These are phyloP conservation scores for Phoebastria nigripes DNA, from an alignment of 2,797 vertebrate genomes.

Conservation along the genomic window DNA sequence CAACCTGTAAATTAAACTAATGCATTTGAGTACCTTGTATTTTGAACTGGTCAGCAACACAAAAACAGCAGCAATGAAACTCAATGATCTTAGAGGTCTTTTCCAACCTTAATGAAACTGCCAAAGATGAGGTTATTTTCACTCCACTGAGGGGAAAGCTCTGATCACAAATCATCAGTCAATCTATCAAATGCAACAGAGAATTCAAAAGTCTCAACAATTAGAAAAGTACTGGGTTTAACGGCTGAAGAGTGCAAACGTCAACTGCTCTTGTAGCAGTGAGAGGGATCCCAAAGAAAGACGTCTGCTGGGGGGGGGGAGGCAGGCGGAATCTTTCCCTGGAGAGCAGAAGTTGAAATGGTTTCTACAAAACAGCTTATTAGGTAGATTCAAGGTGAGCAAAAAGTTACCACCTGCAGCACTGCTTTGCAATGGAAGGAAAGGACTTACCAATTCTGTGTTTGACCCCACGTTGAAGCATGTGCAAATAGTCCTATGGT, in stretches of 20 bases:
- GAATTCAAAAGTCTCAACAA: not conserved
- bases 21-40: not conserved
- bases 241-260: not conserved
- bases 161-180: not conserved
- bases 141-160: not conserved
- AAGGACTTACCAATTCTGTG: not conserved
- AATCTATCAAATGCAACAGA: not conserved
- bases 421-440: not conserved
- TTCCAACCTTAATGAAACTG: not conserved
- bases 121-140: not conserved
- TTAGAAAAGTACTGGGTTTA: not conserved
- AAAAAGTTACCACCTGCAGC: not conserved
- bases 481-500: not conserved
- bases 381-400: not conserved
- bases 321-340: too few species aligned
- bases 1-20: not conserved
- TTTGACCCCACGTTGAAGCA: not conserved
- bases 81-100: too few species aligned
- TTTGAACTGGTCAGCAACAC: not conserved
- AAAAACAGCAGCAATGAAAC: not conserved
- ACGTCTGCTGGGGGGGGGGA: not conserved
- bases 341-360: not conserved
- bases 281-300: not conserved
- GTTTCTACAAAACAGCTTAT: not conserved
- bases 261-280: not conserved